Conservation (phyloP, 2,113 vertebrate species). For the Phalacrocorax pelagicus region DNA sequence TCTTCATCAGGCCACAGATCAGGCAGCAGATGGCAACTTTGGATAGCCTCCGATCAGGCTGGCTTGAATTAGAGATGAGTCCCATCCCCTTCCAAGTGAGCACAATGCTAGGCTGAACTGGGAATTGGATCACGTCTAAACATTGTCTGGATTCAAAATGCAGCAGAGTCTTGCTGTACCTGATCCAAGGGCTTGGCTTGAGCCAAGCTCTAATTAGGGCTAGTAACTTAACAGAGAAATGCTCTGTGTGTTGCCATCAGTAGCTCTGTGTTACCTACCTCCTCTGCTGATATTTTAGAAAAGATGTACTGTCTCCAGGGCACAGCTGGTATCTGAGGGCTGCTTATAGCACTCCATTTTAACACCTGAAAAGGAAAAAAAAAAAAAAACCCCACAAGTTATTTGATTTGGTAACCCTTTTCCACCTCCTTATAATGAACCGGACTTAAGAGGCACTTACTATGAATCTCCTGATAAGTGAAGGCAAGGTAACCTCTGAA, state of each 20-base stretch:
- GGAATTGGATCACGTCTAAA: conserved; percentile 41
- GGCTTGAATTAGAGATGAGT: not conserved
- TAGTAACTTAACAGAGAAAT: not conserved
- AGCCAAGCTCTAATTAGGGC: conserved; percentile 48
- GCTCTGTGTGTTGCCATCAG: not conserved
- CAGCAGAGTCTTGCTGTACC: conserved; percentile 21
- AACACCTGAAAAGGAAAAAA: not conserved
- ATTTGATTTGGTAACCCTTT: not conserved
- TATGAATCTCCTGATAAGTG: not conserved
- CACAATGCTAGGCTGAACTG: conserved; percentile 4
- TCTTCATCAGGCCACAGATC: not conserved
- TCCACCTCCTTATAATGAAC: not conserved
- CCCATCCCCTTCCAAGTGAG: conserved; percentile 12
- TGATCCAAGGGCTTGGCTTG: not conserved
- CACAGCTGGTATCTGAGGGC: not conserved
- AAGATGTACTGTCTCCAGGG: not conserved
- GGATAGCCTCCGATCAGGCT: not conserved
- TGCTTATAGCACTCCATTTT: not conserved
- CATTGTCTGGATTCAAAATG: not conserved
- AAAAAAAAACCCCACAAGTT: not conserved
- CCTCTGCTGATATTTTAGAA: not conserved
- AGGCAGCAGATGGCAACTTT: conserved; percentile 56
- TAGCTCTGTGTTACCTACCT: not conserved
- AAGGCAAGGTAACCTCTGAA: not conserved
- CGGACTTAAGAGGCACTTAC: not conserved